phyloP scores from a whole-genome alignment of 30 jellyfish, hydroid and myxozoan species.

The Catostylus mosaicus region DNA sequence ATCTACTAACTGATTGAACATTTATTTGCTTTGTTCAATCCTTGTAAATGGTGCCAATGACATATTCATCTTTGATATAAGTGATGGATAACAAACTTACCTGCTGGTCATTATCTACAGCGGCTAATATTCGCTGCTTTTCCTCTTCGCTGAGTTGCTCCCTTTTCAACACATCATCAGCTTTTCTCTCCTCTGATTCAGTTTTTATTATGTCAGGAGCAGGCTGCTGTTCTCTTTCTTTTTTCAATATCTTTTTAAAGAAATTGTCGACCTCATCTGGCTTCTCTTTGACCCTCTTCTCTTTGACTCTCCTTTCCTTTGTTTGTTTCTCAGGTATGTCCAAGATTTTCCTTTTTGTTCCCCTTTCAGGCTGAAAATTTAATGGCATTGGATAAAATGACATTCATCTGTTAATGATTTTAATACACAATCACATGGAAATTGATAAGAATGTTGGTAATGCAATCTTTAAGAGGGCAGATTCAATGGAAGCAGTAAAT shows the following conservation, averaged over 20 bases:
- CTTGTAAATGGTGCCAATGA: too few species aligned
- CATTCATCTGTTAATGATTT: too few species aligned
- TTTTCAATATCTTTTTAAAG: slow-evolving; percentile 80
- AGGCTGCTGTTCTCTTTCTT: slow-evolving; percentile 31
- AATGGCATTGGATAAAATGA: background rate
- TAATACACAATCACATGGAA: too few species aligned
- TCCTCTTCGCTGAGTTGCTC: slow-evolving; percentile 74
- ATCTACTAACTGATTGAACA: background rate
- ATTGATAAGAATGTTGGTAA: too few species aligned
- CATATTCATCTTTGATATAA: too few species aligned
- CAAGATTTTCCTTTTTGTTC: slow-evolving; percentile 72
- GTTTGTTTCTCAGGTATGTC: slow-evolving; percentile 65
- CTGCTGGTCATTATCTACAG: slow-evolving; percentile 86
- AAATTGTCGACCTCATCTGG: slow-evolving; percentile 50
- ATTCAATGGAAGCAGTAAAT: too few species aligned
- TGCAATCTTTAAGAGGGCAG: too few species aligned
- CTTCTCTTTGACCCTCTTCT: slow-evolving; percentile 39
- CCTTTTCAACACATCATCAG: background rate
- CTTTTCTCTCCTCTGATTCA: slow-evolving; percentile 15
- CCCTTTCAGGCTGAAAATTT: slow-evolving; percentile 79
- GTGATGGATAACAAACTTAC: slow-evolving; percentile 44
- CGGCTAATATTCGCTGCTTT: slow-evolving; percentile 76
- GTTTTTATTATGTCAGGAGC: background rate
- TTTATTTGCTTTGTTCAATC: too few species aligned
- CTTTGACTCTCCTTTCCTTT: slow-evolving; percentile 22